Conservation (phyloP, 1,140 invertebrate genomes). For the Gonioctena quinquepunctata region DNA sequence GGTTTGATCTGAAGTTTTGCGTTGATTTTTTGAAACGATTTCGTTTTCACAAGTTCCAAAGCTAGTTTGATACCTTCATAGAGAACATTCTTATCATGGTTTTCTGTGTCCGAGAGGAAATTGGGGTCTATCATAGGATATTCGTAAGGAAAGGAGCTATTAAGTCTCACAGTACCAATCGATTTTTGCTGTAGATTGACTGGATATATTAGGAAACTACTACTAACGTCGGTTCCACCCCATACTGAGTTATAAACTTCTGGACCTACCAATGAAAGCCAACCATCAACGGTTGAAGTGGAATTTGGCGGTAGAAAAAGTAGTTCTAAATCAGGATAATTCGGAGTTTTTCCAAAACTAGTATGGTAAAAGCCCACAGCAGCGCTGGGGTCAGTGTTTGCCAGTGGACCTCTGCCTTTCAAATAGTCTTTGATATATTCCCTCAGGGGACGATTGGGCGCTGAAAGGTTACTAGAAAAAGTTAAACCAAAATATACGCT, state of each 20-base stretch:
- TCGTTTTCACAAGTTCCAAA: slow-evolving; percentile 63
- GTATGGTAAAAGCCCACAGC: background rate
- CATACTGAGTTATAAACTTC: background rate
- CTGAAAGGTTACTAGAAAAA: slow-evolving; percentile 13
- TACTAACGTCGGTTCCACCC: background rate
- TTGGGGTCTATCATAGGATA: slow-evolving; percentile 80
- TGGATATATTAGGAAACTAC: slow-evolving; percentile 11
- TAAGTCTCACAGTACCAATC: slow-evolving; percentile 69
- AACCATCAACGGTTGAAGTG: background rate
- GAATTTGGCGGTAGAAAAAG: background rate
- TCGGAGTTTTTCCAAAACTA: background rate
- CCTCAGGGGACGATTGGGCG: background rate
- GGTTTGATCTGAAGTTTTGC: slow-evolving; percentile 63
- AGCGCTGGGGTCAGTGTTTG: background rate
- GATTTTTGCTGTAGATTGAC: slow-evolving; percentile 69
- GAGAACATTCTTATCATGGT: slow-evolving; percentile 62
- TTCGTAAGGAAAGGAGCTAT: slow-evolving; percentile 69
- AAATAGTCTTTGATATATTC: slow-evolving; percentile 8
- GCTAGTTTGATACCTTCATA: slow-evolving; percentile 52
- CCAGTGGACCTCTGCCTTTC: background rate
- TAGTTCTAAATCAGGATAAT: slow-evolving; percentile 17
- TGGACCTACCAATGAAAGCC: background rate
- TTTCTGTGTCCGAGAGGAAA: slow-evolving; percentile 69
- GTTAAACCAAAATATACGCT: slow-evolving; percentile 25
- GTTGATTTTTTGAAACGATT: slow-evolving; percentile 63